These are phyloP conservation scores for Rattus rattus DNA, from an alignment of 2,113 vertebrate species.

Conservation along the genomic window DNA sequence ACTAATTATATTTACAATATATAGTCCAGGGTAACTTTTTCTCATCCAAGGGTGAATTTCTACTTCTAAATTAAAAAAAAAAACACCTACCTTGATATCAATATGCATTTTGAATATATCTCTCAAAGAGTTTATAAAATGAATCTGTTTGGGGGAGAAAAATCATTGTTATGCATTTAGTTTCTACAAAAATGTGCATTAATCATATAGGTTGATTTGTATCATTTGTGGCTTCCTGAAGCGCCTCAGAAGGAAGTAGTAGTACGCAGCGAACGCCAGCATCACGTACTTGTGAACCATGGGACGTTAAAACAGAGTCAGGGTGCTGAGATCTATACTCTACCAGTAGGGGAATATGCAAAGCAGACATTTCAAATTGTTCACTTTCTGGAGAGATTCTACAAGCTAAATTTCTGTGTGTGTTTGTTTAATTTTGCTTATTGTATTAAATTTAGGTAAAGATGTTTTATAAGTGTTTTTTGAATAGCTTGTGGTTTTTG, in stretches of 20 bases:
- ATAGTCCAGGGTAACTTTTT: constrained; percentile 22
- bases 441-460: constrained; percentile 29
- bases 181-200: constrained; percentile 39
- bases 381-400: not conserved
- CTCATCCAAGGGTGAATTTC: constrained; percentile 50
- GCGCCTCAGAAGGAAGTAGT: constrained; percentile 23
- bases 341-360: not conserved
- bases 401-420: not conserved
- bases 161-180: constrained; percentile 52
- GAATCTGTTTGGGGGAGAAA: constrained; percentile 39
- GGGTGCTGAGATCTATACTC: not conserved
- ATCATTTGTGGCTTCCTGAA: constrained; percentile 44
- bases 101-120: constrained; percentile 39
- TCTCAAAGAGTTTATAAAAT: constrained; percentile 46
- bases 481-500: constrained; percentile 32
- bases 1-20: constrained; percentile 28
- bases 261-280: not conserved
- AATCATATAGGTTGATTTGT: constrained; percentile 42
- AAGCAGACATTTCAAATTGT: not conserved
- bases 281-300: not conserved
- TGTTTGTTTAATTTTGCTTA: not conserved
- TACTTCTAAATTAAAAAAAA: not conserved
- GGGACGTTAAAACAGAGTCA: not conserved
- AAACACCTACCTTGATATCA: constrained; percentile 6
- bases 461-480: not conserved